A percentile compares a stretch with the other conserved stretches of the same genome.
phyloP scores from a whole-genome alignment of 2,113 vertebrate species.

The Trematocara stigmaticum region DNA sequence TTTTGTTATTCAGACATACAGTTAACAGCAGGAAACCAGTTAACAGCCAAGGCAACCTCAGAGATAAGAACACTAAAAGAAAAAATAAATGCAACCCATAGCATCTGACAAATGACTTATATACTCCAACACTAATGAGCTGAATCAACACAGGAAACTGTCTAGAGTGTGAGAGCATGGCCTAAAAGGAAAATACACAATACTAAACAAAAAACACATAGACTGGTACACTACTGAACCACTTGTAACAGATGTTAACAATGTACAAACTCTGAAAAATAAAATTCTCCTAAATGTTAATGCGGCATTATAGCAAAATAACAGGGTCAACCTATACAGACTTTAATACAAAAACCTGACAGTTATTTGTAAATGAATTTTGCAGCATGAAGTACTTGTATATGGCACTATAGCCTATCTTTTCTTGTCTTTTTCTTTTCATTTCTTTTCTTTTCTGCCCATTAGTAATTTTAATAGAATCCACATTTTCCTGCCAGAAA shows the following conservation, averaged over 20 bases:
- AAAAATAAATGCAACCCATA: not conserved
- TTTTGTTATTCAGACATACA: constrained; percentile 5
- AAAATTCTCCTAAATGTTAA: not conserved
- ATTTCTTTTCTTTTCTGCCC: not conserved
- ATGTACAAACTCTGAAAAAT: not conserved
- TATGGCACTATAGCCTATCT: not conserved
- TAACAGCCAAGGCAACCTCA: not conserved
- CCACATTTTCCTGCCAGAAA: not conserved
- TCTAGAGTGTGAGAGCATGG: not conserved
- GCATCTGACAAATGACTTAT: constrained; percentile 34
- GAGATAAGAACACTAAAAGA: not conserved
- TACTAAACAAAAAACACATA: not conserved
- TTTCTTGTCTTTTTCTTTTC: not conserved
- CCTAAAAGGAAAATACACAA: constrained; percentile 11
- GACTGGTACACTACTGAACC: not conserved
- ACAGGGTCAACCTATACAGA: not conserved
- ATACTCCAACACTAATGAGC: constrained; percentile 37
- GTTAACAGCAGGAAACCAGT: not conserved
- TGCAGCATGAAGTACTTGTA: not conserved
- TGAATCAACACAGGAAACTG: constrained; percentile 24
- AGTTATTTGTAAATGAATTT: not conserved
- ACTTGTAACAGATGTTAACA: not conserved
- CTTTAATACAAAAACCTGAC: not conserved
- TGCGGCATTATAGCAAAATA: not conserved
- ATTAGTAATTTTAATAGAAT: not conserved